Evolutionary conservation across 2,888 invertebrate genomes (phyloP), one percentile per base, ranked within the genome.

Genomic region (Apotomis betuletana): DNA sequence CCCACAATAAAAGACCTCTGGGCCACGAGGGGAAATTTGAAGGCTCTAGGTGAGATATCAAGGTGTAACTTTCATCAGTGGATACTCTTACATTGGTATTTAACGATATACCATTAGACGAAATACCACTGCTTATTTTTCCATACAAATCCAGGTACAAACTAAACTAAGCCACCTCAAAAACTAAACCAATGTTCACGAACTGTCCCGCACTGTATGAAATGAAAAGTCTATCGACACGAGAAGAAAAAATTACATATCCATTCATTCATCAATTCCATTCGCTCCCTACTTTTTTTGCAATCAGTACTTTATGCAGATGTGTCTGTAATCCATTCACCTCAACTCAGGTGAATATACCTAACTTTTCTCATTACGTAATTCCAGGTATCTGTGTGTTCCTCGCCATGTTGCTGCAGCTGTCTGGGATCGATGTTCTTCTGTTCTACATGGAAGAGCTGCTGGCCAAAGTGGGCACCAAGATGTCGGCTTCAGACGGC

Each of bases 381-480:
- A 15, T 12, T 49, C 36, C 72, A 92, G 92, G 92, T 73, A 95
- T 96, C 74, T 96, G 96, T 57, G 95, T 95, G 61, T 95, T 95
- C 64, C 91, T 98, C 73, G 96, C 97, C 74, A 92, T 95, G 80
- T 95, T 97, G 81, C 97, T 98, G 79, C 98, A 98, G 83, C 88
- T 97, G 54, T 96, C 96, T 0, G 97, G 97, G 0, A 96, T 97
- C 74, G 97, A 97, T 82, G 96, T 96, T 0, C 94, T 97, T 3
- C 91, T 97, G 63, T 96, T 97, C 85, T 97, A 96, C 83, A 95
- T 96, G 78, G 95, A 96, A 81, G 93, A 92, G 9, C 95, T 97
- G 74, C 95, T 97, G 72, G 87, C 87, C 49, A 95, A 94, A 74
- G 96, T 97, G 4, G 96, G 95, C 62, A 95, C 95, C 15, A 87